Base-by-base conservation (phyloP, 1,140 invertebrate species). In the Calephelis virginiensis region DNA sequence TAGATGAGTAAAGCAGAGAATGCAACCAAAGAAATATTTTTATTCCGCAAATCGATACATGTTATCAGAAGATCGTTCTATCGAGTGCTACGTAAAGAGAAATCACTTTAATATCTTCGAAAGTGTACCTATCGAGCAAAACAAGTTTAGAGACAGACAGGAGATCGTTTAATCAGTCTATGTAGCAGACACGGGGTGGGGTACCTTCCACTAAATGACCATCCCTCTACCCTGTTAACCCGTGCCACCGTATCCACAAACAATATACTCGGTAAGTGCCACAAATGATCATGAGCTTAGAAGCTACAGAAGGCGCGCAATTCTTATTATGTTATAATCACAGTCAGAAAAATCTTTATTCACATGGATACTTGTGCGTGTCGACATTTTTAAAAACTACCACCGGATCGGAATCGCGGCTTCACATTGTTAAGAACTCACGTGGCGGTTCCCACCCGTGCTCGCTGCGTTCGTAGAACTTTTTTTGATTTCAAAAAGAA, bases 191-290 rank as follows among this genome's bases (percentile, higher is more conserved):
- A 80, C 71, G 75, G 69, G 76, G 64, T 59, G 67, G 78, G 70
- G 73, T 82, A 82, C 80, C 81, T 87, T 86, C 83, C 77, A 80
- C 81, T 88, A 86, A 90, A 90, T 90, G 87, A 90, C 87, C 85
- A 86, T 80, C 85, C 83, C 85, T 83, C 81, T 74, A 76, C 71
- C 79, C 82, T 78, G 82, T 85, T 86, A 84, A 85, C 85, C 82
- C 83, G 82, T 76, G 77, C 83, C 81, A 81, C 85, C 85, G 85
- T 85, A 85, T 87, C 85, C 85, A 78, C 85, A 89, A 87, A 89
- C 85, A 87, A 76, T 80, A 79, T 81, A 82, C 80, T 86, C 79
- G 83, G 84, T 79, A 75, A 86, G 77, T 79, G 77, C 78, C 78
- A 76, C 81, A 82, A 84, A 80, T 72, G 74, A 81, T 68, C n/a